Evolutionary conservation across 2,113 vertebrate genomes (phyloP).

Genomic region (Pelecanoides urinatrix): DNA sequence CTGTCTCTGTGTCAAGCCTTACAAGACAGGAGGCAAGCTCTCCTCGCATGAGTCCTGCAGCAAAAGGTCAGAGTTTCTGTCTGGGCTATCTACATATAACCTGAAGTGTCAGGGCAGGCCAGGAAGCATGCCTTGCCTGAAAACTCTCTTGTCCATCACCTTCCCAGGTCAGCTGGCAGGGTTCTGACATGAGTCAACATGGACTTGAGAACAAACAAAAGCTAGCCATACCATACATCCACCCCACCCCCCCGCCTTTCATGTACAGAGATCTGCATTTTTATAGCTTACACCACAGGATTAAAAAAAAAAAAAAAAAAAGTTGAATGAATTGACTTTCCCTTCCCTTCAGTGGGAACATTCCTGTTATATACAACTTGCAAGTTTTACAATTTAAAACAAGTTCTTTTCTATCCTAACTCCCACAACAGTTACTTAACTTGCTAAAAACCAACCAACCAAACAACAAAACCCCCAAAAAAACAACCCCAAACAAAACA

Average conservation of each 20-base stretch:
- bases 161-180: background rate
- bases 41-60: background rate
- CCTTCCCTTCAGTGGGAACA: background rate
- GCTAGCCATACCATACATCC: background rate
- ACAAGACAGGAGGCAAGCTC: background rate
- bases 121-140: background rate
- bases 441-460: background rate
- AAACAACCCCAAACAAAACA: background rate
- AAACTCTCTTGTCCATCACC: background rate
- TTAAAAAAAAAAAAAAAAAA: background rate
- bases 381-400: background rate
- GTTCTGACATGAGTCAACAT: background rate
- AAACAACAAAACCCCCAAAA: background rate
- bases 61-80: background rate
- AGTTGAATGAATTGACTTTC: background rate
- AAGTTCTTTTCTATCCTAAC: background rate
- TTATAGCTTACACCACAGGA: background rate
- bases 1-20: background rate
- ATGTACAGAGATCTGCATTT: background rate
- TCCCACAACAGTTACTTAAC: background rate
- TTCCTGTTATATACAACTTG: background rate
- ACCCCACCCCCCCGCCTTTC: background rate
- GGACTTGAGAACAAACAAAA: background rate
- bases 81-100: fast-evolving
- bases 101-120: background rate